phyloP scores from a whole-genome alignment of 1,140 invertebrate genomes.

The Rhagoletis zephyria region DNA sequence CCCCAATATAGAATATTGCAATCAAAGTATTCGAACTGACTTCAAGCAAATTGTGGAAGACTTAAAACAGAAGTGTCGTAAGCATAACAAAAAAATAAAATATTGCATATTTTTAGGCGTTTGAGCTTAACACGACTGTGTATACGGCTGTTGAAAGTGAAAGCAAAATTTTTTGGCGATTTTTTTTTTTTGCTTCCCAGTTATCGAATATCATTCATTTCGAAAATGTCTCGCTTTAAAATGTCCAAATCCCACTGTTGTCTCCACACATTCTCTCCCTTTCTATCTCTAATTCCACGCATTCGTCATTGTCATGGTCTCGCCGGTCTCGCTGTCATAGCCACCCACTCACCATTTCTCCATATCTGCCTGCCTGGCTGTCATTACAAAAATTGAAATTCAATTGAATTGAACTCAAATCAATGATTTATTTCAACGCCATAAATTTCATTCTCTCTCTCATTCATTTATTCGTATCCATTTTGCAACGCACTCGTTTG shows the following conservation, averaged over 20 bases:
- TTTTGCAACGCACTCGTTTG: not conserved
- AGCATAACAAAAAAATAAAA: not conserved
- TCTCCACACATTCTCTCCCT: too few species aligned
- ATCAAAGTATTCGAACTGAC: not conserved
- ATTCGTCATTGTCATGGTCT: constrained; percentile 22
- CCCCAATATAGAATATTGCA: not conserved
- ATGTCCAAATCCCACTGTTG: too few species aligned
- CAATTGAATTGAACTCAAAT: constrained; percentile 52
- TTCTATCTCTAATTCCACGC: too few species aligned
- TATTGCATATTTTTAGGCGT: not conserved
- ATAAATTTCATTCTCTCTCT: not conserved
- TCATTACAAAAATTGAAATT: constrained; percentile 52
- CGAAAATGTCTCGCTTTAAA: too few species aligned
- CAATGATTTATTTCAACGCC: constrained; percentile 42
- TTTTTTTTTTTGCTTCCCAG: too few species aligned
- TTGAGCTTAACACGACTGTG: not conserved
- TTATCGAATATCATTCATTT: too few species aligned
- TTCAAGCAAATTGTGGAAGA: too few species aligned
- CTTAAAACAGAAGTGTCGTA: too few species aligned
- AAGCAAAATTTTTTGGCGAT: not conserved
- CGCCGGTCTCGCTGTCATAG: not conserved
- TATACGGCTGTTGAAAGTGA: not conserved
- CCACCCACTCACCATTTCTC: not conserved
- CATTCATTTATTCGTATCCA: not conserved
- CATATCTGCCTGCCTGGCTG: not conserved